A percentile compares a stretch with the other conserved stretches of the same genome.
These are phyloP conservation scores for Bombycilla garrulus DNA, from an alignment of 2,113 vertebrate genomes.

Conservation along the genomic window DNA sequence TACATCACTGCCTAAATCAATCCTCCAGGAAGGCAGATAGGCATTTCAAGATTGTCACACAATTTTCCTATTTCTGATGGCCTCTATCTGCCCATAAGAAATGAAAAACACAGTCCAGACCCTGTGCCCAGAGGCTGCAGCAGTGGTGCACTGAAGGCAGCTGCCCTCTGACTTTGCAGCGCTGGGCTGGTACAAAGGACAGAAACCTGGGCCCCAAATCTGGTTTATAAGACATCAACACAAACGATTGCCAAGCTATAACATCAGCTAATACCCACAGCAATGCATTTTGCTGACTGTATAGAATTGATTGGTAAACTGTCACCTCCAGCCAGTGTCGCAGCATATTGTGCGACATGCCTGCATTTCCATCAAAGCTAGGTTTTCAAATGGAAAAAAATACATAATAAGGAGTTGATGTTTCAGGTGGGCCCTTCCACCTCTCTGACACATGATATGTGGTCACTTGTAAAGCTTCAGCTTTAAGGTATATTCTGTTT, in stretches of 20 bases:
- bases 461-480: not conserved
- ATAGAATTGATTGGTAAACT: not conserved
- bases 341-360: not conserved
- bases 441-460: not conserved
- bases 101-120: not conserved
- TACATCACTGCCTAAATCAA: not conserved
- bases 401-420: not conserved
- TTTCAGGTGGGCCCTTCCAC: not conserved
- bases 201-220: not conserved
- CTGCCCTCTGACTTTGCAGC: not conserved
- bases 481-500: not conserved
- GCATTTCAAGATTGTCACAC: fast-evolving
- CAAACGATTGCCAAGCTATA: not conserved
- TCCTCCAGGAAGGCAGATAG: not conserved
- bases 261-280: not conserved
- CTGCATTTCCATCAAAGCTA: not conserved
- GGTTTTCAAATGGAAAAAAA: not conserved
- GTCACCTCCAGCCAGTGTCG: not conserved
- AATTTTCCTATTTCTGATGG: not conserved
- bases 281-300: not conserved
- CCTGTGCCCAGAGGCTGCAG: not conserved
- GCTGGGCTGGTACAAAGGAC: not conserved
- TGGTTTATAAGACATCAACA: not conserved
- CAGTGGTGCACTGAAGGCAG: not conserved
- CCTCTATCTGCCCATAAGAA: not conserved